A percentile compares a stretch with the other conserved stretches of the same genome.
Conservation (phyloP, 2,113 vertebrate genomes). For the Felis chaus region DNA sequence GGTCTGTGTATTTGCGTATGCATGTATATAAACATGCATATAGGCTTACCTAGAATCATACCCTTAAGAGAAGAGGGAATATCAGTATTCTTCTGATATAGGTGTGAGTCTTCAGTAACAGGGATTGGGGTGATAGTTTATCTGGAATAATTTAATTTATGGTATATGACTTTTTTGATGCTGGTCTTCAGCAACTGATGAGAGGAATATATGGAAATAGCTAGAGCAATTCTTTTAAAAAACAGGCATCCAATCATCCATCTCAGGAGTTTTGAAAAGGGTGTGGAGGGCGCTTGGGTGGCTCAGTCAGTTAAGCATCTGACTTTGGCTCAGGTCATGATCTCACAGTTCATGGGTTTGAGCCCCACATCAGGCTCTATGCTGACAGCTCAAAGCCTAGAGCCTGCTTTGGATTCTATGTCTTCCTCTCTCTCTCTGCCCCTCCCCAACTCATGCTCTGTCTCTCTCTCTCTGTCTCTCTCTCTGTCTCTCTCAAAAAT, state of each 20-base stretch:
- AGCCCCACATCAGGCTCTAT: too few species aligned
- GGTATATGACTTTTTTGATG: not conserved
- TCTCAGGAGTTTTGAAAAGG: not conserved
- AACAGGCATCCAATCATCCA: not conserved
- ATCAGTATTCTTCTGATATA: not conserved
- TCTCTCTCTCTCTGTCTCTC: too few species aligned
- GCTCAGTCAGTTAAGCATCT: too few species aligned
- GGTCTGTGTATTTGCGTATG: accelerated
- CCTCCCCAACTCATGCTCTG: too few species aligned
- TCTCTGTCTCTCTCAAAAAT: too few species aligned
- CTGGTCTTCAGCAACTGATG: not conserved
- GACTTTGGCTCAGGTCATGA: too few species aligned
- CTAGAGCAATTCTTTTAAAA: not conserved
- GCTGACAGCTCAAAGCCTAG: too few species aligned
- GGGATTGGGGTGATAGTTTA: not conserved
- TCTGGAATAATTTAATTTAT: not conserved
- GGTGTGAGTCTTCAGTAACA: not conserved
- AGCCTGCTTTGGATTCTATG: too few species aligned
- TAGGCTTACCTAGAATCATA: not conserved
- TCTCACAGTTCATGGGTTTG: too few species aligned
- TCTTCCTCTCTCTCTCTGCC: too few species aligned
- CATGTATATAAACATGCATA: not conserved
- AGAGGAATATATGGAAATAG: not conserved
- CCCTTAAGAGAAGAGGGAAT: not conserved
- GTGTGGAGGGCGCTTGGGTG: not conserved